Percentiles rank a stretch among this genome's conserved stretches.
These are phyloP conservation scores for Sarcophilus harrisii DNA, from an alignment of 2,797 vertebrate species.

Conservation along the genomic window DNA sequence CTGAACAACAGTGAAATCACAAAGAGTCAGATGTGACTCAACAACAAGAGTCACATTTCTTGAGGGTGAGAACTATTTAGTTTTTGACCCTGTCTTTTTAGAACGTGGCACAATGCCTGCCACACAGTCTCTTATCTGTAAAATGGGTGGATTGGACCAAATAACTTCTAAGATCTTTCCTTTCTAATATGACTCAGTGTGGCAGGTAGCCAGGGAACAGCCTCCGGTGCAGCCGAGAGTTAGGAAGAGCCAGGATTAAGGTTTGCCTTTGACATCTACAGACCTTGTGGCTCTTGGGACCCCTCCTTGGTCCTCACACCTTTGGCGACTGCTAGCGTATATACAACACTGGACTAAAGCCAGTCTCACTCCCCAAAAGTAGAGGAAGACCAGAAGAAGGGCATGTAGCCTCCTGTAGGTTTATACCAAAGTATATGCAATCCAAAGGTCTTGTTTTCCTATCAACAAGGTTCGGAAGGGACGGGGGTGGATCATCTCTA, in stretches of 20 bases:
- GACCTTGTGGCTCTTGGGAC: neutral
- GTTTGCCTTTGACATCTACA: neutral
- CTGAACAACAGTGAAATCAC: no score
- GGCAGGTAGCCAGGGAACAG: neutral
- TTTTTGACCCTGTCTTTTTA: no score
- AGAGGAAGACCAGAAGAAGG: neutral
- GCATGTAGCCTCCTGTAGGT: neutral
- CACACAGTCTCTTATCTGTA: neutral
- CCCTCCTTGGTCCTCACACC: neutral
- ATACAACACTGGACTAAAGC: neutral
- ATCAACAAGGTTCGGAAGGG: neutral
- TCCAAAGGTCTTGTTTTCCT: neutral
- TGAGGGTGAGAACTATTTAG: no score
- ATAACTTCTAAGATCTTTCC: neutral
- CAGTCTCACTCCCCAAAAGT: neutral
- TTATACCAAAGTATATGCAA: neutral
- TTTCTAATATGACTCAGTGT: neutral
- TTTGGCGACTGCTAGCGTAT: neutral
- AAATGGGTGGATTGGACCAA: neutral
- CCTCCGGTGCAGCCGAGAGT: no score
- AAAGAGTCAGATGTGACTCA: no score
- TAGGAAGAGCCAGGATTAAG: neutral
- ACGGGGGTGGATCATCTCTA: neutral
- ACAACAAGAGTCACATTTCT: no score
- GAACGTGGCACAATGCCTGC: no score